Conservation (phyloP, 2,113 vertebrate species). For the Hippopotamus amphibius region DNA sequence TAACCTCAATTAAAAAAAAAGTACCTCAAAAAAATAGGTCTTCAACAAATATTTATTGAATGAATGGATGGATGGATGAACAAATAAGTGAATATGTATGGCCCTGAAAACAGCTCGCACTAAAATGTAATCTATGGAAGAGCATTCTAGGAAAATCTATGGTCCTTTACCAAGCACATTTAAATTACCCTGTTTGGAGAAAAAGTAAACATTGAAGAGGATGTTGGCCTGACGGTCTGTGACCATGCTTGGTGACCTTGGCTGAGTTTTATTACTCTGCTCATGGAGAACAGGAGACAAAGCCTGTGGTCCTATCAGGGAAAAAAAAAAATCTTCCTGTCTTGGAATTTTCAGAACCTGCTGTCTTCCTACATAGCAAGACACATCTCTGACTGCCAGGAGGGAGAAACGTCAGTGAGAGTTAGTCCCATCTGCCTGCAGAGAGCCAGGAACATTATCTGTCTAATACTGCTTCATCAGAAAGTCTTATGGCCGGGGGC, state of each 20-base stretch:
- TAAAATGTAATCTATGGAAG: not conserved
- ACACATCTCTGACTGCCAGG: not conserved
- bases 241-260: not conserved
- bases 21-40: not conserved
- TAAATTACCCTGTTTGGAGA: not conserved
- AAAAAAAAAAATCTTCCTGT: not conserved
- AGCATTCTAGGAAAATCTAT: not conserved
- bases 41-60: not conserved
- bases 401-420: not conserved
- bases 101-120: not conserved
- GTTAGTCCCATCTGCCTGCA: not conserved
- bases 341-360: conserved; percentile 42
- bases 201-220: accelerated
- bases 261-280: not conserved
- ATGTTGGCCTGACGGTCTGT: not conserved
- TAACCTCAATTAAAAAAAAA: not conserved
- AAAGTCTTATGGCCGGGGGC: not conserved
- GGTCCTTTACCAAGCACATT: not conserved
- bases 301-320: not conserved
- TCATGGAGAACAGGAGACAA: not conserved
- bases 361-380: not conserved
- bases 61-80: not conserved
- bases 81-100: not conserved
- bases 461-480: not conserved
- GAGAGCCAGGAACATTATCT: conserved; percentile 4